Base-by-base conservation (phyloP, 2,113 vertebrate species). In the Lophotis ruficrista region DNA sequence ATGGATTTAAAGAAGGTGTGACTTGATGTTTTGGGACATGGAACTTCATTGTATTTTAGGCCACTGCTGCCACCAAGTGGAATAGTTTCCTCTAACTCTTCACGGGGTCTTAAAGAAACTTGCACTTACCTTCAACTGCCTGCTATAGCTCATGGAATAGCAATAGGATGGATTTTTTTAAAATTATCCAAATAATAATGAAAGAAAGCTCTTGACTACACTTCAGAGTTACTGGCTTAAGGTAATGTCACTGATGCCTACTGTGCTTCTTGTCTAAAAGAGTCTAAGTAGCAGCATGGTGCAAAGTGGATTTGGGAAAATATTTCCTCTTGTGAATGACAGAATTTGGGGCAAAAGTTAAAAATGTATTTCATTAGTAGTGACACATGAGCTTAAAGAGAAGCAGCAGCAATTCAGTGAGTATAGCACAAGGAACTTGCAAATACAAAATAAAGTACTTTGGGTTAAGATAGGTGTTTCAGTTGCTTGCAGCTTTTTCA, bases 31-130 rank as follows among this genome's bases (percentile, higher is more conserved):
- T 79, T 72, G 58, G 21, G 69, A 65, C 24, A 14, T 91, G 93
- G 73, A 73, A 68, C 33, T 76, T 84, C 14, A 25, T 35, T 89
- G 35, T 90, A 89, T 87, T 90, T 93, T 93, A 85, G 89, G 45
- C n/a, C 92, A 83, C 89, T 96, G 81, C 96, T 96, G 94, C 96
- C 96, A 96, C 86, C 97, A 92, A 83, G 94, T 95, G 97, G 95
- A 94, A 85, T 53, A 89, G 69, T 69, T 96, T 79, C 45, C 43
- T 87, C 37, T 61, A 65, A 28, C 47, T 80, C 27, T 82, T 84
- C 21, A 28, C 0, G 18, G 62, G 58, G 50, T 64, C 65, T 85
- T 90, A 38, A 62, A 80, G 73, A 68, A 86, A 72, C 72, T 87
- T 69, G 25, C 3, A 1, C 22, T 62, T 87, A 48, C 24, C 43